Conservation (phyloP, 2,888 invertebrate species). For the Rosalia funebris region DNA sequence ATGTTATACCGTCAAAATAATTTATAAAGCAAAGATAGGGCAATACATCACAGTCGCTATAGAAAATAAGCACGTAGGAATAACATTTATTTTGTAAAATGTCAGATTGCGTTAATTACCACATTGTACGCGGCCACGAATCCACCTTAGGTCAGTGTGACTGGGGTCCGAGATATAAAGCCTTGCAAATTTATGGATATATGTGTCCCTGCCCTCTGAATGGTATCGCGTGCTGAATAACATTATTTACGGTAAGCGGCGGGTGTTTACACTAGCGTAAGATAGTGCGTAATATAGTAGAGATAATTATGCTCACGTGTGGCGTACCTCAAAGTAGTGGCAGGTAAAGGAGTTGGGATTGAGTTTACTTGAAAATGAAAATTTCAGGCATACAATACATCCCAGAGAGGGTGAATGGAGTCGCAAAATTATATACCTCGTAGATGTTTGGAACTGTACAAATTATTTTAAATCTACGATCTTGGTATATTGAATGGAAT, state of each 20-base stretch:
- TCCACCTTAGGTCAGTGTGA: constrained; percentile 33
- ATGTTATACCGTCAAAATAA: neutral
- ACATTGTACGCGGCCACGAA: constrained; percentile 30
- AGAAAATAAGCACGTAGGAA: constrained; percentile 42
- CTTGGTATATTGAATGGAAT: too few relatives aligned
- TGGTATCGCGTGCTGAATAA: constrained; percentile 38
- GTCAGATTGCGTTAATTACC: constrained; percentile 41
- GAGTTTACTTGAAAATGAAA: too few relatives aligned
- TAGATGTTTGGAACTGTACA: too few relatives aligned
- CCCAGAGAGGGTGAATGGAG: too few relatives aligned
- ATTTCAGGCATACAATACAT: too few relatives aligned
- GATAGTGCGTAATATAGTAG: neutral
- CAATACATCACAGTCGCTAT: constrained; percentile 32
- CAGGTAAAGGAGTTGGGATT: too few relatives aligned
- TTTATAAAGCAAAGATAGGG: neutral
- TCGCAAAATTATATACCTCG: too few relatives aligned
- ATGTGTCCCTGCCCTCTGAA: constrained; percentile 35
- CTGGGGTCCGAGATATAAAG: constrained; percentile 29
- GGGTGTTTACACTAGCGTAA: constrained; percentile 3
- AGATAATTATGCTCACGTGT: neutral
- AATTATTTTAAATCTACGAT: too few relatives aligned
- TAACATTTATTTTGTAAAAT: constrained; percentile 38
- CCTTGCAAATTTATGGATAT: constrained; percentile 38
- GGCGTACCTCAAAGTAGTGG: neutral
- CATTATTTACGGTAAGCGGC: constrained; percentile 19